These are phyloP conservation scores for Rhagophthalmus giganteus DNA, from an alignment of 2,888 invertebrate genomes.

Conservation along the genomic window DNA sequence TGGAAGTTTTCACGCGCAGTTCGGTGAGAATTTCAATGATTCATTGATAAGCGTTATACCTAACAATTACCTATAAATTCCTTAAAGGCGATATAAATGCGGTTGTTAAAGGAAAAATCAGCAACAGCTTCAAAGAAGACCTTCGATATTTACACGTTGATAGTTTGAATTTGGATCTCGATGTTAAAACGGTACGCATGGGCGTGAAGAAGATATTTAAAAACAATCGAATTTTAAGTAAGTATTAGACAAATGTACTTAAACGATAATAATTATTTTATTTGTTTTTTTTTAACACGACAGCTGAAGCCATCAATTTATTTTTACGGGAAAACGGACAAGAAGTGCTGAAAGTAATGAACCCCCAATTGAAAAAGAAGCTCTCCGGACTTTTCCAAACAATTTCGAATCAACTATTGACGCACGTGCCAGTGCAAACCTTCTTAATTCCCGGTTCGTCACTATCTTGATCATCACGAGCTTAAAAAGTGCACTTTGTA, in stretches of 20 bases:
- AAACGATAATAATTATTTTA: too few species aligned
- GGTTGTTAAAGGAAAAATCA: conserved; percentile 63
- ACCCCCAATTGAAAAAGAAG: conserved; percentile 67
- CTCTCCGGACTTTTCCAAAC: conserved; percentile 64
- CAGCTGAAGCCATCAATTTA: conserved; percentile 72
- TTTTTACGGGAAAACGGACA: conserved; percentile 71
- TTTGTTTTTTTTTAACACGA: conserved; percentile 34
- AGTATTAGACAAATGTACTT: too few species aligned
- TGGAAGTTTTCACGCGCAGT: conserved; percentile 67
- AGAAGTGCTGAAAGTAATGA: conserved; percentile 70
- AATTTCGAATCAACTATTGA: conserved; percentile 67
- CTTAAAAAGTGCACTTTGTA: conserved; percentile 1
- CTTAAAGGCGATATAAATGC: conserved; percentile 63
- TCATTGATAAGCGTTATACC: neutral
- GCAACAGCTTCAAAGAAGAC: conserved; percentile 53
- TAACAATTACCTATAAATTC: too few species aligned
- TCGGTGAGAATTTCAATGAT: conserved; percentile 56
- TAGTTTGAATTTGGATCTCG: conserved; percentile 62
- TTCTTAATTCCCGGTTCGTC: conserved; percentile 57
- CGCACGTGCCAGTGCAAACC: conserved; percentile 64
- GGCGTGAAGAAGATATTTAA: conserved; percentile 68
- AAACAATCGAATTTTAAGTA: conserved; percentile 70
- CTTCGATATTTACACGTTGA: conserved; percentile 66
- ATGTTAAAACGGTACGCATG: conserved; percentile 65
- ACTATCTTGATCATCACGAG: conserved; percentile 6